Evolutionary conservation across 2,113 vertebrate genomes (phyloP).

Genomic region (Lasiurus cinereus): DNA sequence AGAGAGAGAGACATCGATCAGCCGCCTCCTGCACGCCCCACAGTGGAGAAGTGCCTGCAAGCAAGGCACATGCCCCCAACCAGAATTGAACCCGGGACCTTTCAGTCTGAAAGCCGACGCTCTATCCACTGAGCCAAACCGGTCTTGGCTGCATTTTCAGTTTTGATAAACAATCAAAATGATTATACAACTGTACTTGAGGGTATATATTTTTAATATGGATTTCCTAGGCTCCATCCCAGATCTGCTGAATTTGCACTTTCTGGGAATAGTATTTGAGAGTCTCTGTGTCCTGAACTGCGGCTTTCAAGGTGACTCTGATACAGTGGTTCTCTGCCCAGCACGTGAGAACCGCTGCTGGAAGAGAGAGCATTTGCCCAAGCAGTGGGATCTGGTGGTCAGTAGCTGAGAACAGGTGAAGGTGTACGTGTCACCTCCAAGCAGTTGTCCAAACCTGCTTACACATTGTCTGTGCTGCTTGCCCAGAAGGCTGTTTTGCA

Average conservation of each 20-base stretch:
- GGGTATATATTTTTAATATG: background rate
- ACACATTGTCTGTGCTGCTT: background rate
- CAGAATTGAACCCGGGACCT: too few relatives aligned
- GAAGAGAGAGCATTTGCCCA: background rate
- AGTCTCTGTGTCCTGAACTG: background rate
- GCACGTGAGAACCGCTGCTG: background rate
- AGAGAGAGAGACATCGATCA: too few relatives aligned
- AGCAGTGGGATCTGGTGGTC: background rate
- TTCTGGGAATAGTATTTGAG: background rate
- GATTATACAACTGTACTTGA: background rate
- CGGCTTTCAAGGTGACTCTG: slow-evolving; percentile 32
- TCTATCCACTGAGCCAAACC: too few relatives aligned
- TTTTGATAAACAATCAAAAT: background rate
- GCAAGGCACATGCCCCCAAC: too few relatives aligned
- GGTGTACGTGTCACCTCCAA: background rate
- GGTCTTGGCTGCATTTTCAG: background rate
- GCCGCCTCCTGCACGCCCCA: too few relatives aligned
- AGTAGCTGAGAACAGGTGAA: background rate
- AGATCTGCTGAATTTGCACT: background rate
- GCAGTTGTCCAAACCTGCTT: background rate
- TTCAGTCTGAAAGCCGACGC: too few relatives aligned
- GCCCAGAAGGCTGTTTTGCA: background rate
- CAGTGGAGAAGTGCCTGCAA: too few relatives aligned
- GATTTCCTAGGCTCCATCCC: background rate
- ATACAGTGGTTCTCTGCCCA: background rate